phyloP scores from a whole-genome alignment of 2,888 invertebrate genomes.

The Sesamia inferens region DNA sequence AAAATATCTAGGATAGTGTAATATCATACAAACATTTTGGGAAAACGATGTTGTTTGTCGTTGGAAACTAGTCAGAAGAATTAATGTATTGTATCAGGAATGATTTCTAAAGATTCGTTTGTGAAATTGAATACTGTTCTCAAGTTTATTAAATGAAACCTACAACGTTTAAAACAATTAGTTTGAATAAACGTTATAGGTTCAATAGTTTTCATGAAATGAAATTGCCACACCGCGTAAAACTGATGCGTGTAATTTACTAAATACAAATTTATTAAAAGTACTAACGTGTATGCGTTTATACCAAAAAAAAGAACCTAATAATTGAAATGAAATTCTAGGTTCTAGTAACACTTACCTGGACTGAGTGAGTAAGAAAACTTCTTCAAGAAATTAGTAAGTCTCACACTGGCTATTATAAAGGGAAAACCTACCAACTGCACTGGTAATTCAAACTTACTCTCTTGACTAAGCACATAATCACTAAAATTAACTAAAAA shows the following conservation, averaged over 20 bases:
- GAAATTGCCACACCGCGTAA: not conserved
- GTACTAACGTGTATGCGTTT: too few species aligned
- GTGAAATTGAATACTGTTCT: conserved; percentile 1
- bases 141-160: not conserved
- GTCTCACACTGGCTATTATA: conserved; percentile 94
- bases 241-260: not conserved
- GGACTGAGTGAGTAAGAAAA: conserved; percentile 95
- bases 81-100: not conserved
- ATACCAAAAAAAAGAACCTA: not conserved
- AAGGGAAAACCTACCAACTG: conserved; percentile 96
- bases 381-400: conserved; percentile 96
- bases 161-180: too few species aligned
- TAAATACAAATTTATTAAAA: too few species aligned
- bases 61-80: not conserved
- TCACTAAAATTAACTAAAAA: conserved; percentile 45
- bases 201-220: conserved; percentile 15
- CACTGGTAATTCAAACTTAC: conserved; percentile 91
- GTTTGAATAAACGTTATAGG: conserved; percentile 18
- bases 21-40: not conserved
- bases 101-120: conserved; percentile 2
- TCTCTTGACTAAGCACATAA: conserved; percentile 46
- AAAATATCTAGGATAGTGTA: not conserved
- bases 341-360: conserved; percentile 88
- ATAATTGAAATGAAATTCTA: not conserved
- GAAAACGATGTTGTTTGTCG: not conserved